Percentiles rank a stretch among this genome's conserved stretches.
These are phyloP conservation scores for Peucedramus taeniatus DNA, from an alignment of 2,113 vertebrate species.

Conservation along the genomic window DNA sequence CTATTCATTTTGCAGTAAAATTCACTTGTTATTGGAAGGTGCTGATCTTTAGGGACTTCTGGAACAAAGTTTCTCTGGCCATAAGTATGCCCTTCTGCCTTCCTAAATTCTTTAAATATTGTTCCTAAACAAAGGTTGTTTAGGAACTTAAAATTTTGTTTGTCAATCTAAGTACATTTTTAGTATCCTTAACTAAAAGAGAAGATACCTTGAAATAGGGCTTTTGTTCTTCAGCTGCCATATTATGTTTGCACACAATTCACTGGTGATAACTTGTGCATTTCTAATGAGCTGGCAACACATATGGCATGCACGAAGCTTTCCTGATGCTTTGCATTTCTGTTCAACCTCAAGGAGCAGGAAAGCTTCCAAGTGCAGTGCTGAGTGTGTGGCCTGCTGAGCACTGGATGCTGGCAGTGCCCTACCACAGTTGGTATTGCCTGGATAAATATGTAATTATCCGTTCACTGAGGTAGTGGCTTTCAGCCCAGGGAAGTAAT, in stretches of 20 bases:
- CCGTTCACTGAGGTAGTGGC: background rate
- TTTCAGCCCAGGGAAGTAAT: background rate
- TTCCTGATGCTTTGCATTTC: background rate
- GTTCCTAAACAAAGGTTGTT: background rate
- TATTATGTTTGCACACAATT: background rate
- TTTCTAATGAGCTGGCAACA: background rate
- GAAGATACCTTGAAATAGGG: background rate
- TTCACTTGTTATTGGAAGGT: background rate
- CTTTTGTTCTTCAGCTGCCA: background rate
- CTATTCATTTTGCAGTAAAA: background rate
- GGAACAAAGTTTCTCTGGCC: background rate
- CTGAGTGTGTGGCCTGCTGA: background rate
- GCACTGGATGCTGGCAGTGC: background rate
- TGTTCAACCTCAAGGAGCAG: background rate
- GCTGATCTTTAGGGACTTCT: background rate
- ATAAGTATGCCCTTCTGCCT: background rate
- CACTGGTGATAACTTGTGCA: background rate
- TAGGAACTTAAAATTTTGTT: background rate
- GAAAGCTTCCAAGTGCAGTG: background rate
- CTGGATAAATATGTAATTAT: background rate
- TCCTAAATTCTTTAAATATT: background rate
- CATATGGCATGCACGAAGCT: rapidly evolving
- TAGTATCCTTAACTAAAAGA: background rate
- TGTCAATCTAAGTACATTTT: background rate
- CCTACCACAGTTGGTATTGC: rapidly evolving